Conservation (phyloP, 1,140 invertebrate species). For the Saccostrea cuccullata region DNA sequence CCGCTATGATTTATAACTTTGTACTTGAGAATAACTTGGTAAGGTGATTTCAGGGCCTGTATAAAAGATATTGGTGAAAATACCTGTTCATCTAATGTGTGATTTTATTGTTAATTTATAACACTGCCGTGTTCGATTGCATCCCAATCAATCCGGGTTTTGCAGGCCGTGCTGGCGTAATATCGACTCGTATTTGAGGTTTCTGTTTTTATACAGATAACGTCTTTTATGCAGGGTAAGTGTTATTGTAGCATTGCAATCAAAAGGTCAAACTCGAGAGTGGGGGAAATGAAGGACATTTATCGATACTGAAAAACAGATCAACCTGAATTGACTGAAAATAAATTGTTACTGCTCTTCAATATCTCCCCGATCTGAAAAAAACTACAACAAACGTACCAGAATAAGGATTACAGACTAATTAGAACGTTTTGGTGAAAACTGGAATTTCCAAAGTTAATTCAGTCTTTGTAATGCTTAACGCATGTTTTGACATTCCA, state of each 20-base stretch:
- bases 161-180: neutral
- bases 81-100: slow-evolving; percentile 22
- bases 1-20: slow-evolving; percentile 8
- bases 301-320: neutral
- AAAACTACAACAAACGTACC: too few species aligned
- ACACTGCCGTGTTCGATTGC: slow-evolving; percentile 6
- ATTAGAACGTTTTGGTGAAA: too few species aligned
- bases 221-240: slow-evolving; percentile 23
- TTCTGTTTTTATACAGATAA: slow-evolving; percentile 29
- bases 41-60: neutral
- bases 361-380: too few species aligned
- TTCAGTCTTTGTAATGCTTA: too few species aligned
- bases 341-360: too few species aligned
- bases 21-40: neutral
- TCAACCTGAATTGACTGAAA: neutral
- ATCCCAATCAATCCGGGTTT: neutral
- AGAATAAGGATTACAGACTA: too few species aligned
- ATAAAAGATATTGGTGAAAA: slow-evolving; percentile 26
- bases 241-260: slow-evolving; percentile 20
- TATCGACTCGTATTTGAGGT: slow-evolving; percentile 2
- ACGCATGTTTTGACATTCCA: too few species aligned
- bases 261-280: neutral
- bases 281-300: neutral
- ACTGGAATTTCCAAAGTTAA: too few species aligned
- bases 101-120: slow-evolving; percentile 38